phyloP scores from a whole-genome alignment of 2,797 vertebrate species.

The Halcyon chelicuti region DNA sequence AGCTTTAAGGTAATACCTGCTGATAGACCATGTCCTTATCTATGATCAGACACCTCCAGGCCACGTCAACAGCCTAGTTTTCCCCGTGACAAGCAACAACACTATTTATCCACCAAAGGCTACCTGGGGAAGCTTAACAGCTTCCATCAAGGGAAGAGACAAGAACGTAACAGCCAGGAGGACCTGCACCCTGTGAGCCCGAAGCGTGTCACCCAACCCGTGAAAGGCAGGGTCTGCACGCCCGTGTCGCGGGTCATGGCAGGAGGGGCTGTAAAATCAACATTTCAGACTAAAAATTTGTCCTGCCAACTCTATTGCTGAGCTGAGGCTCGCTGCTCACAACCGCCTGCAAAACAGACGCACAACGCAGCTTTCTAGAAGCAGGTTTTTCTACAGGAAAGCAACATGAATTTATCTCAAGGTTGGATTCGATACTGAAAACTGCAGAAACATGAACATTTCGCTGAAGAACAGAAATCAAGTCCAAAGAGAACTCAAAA shows the following conservation, averaged over 20 bases:
- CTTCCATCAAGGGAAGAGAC: background rate
- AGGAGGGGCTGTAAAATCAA: background rate
- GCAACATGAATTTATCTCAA: background rate
- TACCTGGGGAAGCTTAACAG: background rate
- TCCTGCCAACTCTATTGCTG: background rate
- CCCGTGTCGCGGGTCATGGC: background rate
- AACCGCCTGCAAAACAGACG: constrained; percentile 12
- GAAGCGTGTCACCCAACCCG: background rate
- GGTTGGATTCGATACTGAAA: constrained; percentile 29
- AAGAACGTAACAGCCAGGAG: background rate
- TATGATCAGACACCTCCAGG: background rate
- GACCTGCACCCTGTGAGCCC: constrained; percentile 42
- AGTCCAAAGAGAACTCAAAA: constrained; percentile 7
- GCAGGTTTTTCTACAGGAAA: constrained; percentile 33
- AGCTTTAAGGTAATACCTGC: constrained; percentile 21
- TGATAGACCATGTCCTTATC: background rate
- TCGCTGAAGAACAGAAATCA: constrained; percentile 26
- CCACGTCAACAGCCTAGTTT: background rate
- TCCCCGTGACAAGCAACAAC: background rate
- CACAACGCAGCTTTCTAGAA: background rate
- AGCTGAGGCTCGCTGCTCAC: background rate
- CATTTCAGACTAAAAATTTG: background rate
- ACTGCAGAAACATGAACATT: constrained; percentile 30
- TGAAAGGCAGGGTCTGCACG: background rate
- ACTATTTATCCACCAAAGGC: background rate